Conservation (phyloP, 2,113 vertebrate species). For the Canis aureus region DNA sequence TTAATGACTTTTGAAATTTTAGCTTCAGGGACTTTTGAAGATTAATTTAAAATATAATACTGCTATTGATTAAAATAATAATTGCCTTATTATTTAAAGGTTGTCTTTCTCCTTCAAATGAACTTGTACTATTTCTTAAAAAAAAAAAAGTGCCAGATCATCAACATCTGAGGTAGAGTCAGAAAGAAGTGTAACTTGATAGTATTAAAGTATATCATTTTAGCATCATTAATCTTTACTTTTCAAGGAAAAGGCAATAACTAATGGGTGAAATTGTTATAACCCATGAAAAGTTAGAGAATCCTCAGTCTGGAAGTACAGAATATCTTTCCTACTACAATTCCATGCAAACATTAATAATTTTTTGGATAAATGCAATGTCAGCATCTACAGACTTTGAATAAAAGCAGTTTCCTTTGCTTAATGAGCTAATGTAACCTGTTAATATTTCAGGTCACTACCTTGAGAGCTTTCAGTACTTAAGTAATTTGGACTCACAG, state of each 20-base stretch:
- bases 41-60: conserved; percentile 80
- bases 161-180: conserved; percentile 64
- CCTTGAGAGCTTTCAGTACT: conserved; percentile 72
- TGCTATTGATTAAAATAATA: conserved; percentile 80
- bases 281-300: conserved; percentile 50
- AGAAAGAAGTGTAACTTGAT: conserved; percentile 48
- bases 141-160: conserved; percentile 47
- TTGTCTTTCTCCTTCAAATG: conserved; percentile 76
- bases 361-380: conserved; percentile 68
- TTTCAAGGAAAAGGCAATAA: conserved; percentile 64
- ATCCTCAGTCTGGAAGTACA: not conserved
- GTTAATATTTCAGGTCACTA: conserved; percentile 80
- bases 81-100: conserved; percentile 76
- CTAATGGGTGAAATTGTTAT: conserved; percentile 8
- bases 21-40: conserved; percentile 74
- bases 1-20: conserved; percentile 81
- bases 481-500: conserved; percentile 71
- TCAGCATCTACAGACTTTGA: conserved; percentile 72
- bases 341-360: conserved; percentile 3
- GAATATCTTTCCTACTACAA: not conserved
- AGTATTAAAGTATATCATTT: conserved; percentile 68
- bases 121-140: conserved; percentile 70
- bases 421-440: conserved; percentile 82
- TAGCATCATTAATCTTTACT: conserved; percentile 70
- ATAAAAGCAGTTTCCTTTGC: conserved; percentile 75